phyloP scores from a whole-genome alignment of 1,140 invertebrate species.

The Venturia canescens region DNA sequence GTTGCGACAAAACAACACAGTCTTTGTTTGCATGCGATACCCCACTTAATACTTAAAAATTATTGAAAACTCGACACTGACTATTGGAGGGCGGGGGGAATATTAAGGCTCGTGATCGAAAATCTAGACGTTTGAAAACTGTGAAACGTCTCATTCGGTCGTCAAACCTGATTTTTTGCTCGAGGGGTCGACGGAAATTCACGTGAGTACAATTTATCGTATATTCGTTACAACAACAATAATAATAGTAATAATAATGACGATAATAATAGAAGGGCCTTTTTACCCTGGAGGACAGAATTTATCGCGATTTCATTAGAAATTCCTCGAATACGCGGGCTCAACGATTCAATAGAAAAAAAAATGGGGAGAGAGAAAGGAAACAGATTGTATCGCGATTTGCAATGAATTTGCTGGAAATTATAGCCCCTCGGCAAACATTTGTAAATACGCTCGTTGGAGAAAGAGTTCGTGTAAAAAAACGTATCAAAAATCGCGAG shows the following conservation, averaged over 20 bases:
- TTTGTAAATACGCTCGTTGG: not conserved
- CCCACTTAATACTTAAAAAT: slow-evolving; percentile 29
- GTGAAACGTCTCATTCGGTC: not conserved
- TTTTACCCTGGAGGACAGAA: slow-evolving; percentile 38
- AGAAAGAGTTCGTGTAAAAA: not conserved
- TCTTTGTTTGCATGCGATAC: slow-evolving; percentile 39
- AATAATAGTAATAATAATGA: slow-evolving; percentile 15
- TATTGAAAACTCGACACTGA: slow-evolving; percentile 38
- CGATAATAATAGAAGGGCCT: slow-evolving; percentile 13
- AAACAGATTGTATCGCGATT: not conserved
- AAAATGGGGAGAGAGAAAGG: not conserved
- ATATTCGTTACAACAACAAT: slow-evolving; percentile 11
- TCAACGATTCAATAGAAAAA: not conserved
- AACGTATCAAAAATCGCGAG: slow-evolving; percentile 12
- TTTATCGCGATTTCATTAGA: slow-evolving; percentile 1
- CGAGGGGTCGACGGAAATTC: slow-evolving; percentile 10
- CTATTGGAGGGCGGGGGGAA: slow-evolving; percentile 17
- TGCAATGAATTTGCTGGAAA: slow-evolving; percentile 9
- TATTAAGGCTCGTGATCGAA: slow-evolving; percentile 7
- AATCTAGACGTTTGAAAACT: not conserved
- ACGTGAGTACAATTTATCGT: slow-evolving; percentile 17
- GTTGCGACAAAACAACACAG: slow-evolving; percentile 27
- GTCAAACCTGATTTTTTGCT: not conserved
- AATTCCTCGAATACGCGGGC: not conserved
- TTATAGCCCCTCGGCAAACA: slow-evolving; percentile 1